Percentiles rank a stretch among this genome's conserved stretches.
Evolutionary conservation across 1,140 invertebrate species (phyloP).

Genomic region (Panonychus citri): DNA sequence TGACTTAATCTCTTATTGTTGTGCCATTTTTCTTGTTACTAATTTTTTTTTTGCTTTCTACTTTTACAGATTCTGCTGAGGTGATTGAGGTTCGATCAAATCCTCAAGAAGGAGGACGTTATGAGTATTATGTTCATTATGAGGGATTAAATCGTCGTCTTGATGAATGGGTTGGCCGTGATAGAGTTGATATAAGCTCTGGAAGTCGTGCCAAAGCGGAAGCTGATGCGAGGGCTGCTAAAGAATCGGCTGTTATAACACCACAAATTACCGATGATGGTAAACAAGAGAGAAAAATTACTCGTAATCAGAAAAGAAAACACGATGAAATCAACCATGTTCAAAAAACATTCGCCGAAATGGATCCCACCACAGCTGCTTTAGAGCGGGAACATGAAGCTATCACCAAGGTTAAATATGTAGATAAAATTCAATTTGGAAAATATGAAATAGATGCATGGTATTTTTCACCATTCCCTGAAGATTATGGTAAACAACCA

Average conservation of each 20-base stretch:
- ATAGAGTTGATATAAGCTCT: slow-evolving; percentile 35
- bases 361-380: slow-evolving; percentile 88
- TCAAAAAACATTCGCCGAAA: slow-evolving; percentile 60
- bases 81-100: slow-evolving; percentile 65
- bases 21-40: background rate
- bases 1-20: background rate
- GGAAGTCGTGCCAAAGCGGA: background rate
- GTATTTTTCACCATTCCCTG: slow-evolving; percentile 96
- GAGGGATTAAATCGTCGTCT: slow-evolving; percentile 77
- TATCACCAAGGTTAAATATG: slow-evolving; percentile 59
- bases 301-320: slow-evolving; percentile 86
- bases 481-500: slow-evolving; percentile 79
- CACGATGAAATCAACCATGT: slow-evolving; percentile 98
- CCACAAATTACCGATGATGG: slow-evolving; percentile 6
- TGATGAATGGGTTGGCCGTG: slow-evolving; percentile 82
- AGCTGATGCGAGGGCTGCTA: background rate
- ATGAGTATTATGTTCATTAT: slow-evolving; percentile 91
- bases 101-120: slow-evolving; percentile 37
- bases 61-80: slow-evolving; percentile 32
- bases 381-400: slow-evolving; percentile 96
- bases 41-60: background rate
- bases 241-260: background rate
- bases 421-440: slow-evolving; percentile 84
- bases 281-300: slow-evolving; percentile 51
- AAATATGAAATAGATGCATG: slow-evolving; percentile 93